Percentiles rank a stretch among this genome's conserved stretches.
Evolutionary conservation across 2,888 invertebrate genomes (phyloP).

Genomic region (Clusia tigrina): DNA sequence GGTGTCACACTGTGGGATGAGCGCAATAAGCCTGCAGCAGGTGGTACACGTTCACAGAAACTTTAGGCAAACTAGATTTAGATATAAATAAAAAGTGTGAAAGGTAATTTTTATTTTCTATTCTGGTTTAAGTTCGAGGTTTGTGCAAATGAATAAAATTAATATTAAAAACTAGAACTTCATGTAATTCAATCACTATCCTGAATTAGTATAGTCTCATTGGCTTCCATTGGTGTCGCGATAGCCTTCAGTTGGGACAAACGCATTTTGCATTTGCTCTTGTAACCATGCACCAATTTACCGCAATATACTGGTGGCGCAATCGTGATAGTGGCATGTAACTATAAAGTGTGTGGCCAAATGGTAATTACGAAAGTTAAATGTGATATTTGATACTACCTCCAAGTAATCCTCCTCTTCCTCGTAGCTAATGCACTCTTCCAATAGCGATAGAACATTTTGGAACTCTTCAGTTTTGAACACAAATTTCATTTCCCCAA

Average conservation of each 20-base stretch:
- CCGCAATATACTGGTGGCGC: conserved; percentile 55
- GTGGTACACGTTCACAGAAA: conserved; percentile 51
- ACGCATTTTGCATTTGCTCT: conserved; percentile 52
- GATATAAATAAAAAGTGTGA: background rate
- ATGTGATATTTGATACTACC: conserved; percentile 37
- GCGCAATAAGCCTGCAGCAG: conserved; percentile 68
- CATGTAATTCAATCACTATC: conserved; percentile 41
- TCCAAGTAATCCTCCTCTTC: conserved; percentile 53
- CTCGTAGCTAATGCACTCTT: conserved; percentile 53
- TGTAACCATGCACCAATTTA: conserved; percentile 57
- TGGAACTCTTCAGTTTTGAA: conserved; percentile 52
- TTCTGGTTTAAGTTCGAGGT: background rate
- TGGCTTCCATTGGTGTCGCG: conserved; percentile 27
- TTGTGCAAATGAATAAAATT: too few relatives aligned
- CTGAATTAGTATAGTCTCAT: conserved; percentile 38
- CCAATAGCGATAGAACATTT: conserved; percentile 45
- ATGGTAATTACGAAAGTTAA: background rate
- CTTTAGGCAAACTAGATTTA: conserved; percentile 34
- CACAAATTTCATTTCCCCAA: conserved; percentile 59
- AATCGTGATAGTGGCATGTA: conserved; percentile 55
- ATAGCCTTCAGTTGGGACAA: conserved; percentile 40
- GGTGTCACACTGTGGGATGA: conserved; percentile 92
- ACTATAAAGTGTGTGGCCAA: conserved; percentile 39
- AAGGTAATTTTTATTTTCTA: conserved; percentile 1
- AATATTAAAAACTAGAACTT: too few relatives aligned